Conservation (phyloP, 1,140 invertebrate species). For the Drosophila guanche region DNA sequence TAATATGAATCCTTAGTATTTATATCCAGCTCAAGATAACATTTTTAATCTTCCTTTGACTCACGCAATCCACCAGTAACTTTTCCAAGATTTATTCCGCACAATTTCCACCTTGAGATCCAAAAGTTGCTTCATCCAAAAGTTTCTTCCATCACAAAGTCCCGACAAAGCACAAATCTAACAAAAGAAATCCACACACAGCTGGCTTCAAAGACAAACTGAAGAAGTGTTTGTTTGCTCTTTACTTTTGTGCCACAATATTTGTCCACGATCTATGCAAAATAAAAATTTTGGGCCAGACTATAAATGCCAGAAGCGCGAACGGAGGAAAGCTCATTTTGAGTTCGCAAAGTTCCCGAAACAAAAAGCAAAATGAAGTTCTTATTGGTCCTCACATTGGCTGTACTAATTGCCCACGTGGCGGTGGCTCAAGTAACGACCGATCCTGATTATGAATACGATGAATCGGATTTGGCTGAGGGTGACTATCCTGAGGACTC, state of each 20-base stretch:
- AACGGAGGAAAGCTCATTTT: background rate
- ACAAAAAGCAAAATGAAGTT: constrained; percentile 31
- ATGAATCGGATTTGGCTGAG: background rate
- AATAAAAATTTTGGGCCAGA: background rate
- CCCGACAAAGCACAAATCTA: constrained; percentile 7
- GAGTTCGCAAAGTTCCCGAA: constrained; percentile 10
- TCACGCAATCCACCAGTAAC: too few relatives aligned
- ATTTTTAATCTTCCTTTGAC: too few relatives aligned
- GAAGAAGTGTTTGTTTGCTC: constrained; percentile 3
- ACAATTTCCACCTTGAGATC: too few relatives aligned
- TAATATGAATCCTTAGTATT: too few relatives aligned
- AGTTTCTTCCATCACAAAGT: background rate
- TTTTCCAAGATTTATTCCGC: too few relatives aligned
- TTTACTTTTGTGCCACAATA: constrained; percentile 8
- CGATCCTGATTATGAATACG: background rate
- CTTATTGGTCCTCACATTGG: constrained; percentile 23
- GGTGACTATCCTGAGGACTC: background rate
- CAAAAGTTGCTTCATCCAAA: too few relatives aligned
- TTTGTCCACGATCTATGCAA: constrained; percentile 2
- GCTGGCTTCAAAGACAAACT: constrained; percentile 17
- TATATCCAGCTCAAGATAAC: too few relatives aligned
- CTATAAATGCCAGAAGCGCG: constrained; percentile 25
- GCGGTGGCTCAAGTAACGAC: background rate
- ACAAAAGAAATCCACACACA: constrained; percentile 12
- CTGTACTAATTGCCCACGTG: constrained; percentile 20